Evolutionary conservation across 2,113 vertebrate species (phyloP).

Genomic region (Malurus alboscapulatus): DNA sequence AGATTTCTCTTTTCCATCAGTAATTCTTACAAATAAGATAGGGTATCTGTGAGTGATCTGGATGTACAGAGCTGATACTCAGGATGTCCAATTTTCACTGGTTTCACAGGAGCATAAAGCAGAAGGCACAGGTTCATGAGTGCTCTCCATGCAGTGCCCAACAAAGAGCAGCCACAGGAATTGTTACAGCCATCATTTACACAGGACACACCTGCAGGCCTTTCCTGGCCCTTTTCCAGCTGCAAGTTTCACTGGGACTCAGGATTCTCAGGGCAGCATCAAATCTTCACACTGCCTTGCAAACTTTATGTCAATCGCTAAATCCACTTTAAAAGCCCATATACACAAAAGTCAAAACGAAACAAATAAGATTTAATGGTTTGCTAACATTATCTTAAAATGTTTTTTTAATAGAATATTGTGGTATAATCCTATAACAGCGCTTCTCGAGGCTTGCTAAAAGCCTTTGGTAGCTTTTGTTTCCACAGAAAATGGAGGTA

Average conservation of each 20-base stretch:
- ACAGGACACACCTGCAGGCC: background rate
- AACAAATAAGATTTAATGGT: background rate
- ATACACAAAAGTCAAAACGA: background rate
- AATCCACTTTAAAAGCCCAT: background rate
- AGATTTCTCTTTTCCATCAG: background rate
- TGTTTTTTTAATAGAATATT: background rate
- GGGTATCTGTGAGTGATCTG: background rate
- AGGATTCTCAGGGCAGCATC: background rate
- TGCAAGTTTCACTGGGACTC: background rate
- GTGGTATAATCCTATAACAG: background rate
- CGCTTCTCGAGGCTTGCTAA: background rate
- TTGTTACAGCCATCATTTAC: background rate
- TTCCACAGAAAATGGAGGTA: background rate
- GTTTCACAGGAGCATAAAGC: background rate
- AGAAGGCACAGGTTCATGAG: background rate
- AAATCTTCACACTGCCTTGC: background rate
- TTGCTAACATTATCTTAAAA: background rate
- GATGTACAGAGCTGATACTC: background rate
- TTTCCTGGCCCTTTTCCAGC: background rate
- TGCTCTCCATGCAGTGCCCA: rapidly evolving
- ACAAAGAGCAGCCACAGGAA: background rate
- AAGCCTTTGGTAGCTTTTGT: background rate
- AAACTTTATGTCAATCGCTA: background rate
- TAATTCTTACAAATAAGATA: background rate
- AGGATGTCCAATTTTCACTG: background rate